phyloP scores from a whole-genome alignment of 2,113 vertebrate species.

The Hippocampus guttulatus region DNA sequence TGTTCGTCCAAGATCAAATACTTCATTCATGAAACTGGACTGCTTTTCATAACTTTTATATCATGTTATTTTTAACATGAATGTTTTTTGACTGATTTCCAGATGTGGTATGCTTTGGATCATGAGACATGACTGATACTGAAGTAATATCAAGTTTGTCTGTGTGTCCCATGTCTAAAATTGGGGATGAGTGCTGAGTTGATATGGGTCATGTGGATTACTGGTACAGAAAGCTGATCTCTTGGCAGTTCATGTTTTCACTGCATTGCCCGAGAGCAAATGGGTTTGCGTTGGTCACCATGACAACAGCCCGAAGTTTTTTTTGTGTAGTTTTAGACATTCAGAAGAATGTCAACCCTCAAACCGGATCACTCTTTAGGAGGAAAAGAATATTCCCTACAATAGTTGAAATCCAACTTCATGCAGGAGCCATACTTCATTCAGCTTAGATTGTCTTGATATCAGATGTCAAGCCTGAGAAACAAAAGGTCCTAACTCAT shows the following conservation, averaged over 20 bases:
- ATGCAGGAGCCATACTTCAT: neutral
- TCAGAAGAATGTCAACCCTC: slow-evolving; percentile 16
- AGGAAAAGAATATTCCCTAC: neutral
- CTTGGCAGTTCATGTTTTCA: slow-evolving; percentile 20
- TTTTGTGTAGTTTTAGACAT: neutral
- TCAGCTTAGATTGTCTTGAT: neutral
- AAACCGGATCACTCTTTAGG: neutral
- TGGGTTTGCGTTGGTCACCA: slow-evolving; percentile 21
- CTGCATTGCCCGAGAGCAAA: slow-evolving; percentile 15
- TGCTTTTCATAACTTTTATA: too few species aligned
- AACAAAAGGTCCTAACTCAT: neutral
- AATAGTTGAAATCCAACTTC: neutral
- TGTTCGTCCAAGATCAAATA: too few species aligned
- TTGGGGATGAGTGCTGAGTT: slow-evolving; percentile 38
- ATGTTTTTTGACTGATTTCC: too few species aligned
- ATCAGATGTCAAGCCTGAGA: neutral
- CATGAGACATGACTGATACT: slow-evolving; percentile 15
- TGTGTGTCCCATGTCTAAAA: slow-evolving; percentile 45
- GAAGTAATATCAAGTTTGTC: slow-evolving; percentile 32
- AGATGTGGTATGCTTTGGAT: neutral
- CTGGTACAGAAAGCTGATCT: slow-evolving; percentile 58
- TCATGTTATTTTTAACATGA: too few species aligned
- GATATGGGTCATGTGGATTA: slow-evolving; percentile 44
- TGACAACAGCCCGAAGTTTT: neutral
- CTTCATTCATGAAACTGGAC: too few species aligned